phyloP scores from a whole-genome alignment of 2,797 vertebrate species.

The Manis pentadactyla region DNA sequence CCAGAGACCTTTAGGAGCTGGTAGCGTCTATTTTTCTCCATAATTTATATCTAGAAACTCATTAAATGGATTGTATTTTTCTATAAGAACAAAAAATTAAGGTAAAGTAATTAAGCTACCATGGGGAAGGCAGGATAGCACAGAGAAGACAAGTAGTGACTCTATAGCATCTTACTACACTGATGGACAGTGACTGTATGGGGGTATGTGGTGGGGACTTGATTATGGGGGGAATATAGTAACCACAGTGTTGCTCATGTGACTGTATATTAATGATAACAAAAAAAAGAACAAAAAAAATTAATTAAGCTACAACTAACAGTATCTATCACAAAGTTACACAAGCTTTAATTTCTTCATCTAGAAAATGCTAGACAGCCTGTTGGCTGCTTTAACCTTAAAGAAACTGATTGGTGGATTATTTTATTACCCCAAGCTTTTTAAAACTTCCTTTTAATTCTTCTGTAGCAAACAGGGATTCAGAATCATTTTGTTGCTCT shows the following conservation, averaged over 20 bases:
- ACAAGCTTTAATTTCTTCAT: background rate
- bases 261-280: too few relatives aligned
- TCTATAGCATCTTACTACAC: too few relatives aligned
- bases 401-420: background rate
- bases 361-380: background rate
- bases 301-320: background rate
- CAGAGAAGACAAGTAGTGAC: too few relatives aligned
- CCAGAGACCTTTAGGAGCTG: background rate
- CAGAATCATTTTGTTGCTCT: background rate
- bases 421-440: background rate
- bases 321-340: background rate
- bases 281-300: background rate
- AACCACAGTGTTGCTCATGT: too few relatives aligned
- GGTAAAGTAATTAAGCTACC: background rate
- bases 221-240: too few relatives aligned
- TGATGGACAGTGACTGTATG: too few relatives aligned
- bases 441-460: background rate
- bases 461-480: background rate
- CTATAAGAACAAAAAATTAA: conserved; percentile 34
- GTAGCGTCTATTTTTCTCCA: conserved; percentile 44
- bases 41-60: conserved; percentile 63
- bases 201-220: too few relatives aligned
- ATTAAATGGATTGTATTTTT: conserved; percentile 65
- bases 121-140: too few relatives aligned
- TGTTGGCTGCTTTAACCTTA: background rate